A percentile compares a stretch with the other conserved stretches of the same genome.
phyloP scores from a whole-genome alignment of 1,140 invertebrate genomes.

The Bicyclus anynana region DNA sequence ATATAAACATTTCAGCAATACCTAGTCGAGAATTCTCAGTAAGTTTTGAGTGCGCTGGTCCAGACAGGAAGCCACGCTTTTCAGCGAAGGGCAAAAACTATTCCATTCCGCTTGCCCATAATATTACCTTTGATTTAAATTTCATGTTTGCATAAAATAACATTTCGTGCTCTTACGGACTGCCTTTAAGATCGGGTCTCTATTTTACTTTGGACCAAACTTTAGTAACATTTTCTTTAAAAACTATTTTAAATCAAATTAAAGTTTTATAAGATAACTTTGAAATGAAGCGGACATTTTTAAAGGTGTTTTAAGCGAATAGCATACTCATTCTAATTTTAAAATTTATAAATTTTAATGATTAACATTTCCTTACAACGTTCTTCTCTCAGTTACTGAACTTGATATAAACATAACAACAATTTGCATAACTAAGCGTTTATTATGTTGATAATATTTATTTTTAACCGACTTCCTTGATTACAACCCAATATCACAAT shows the following conservation, averaged over 20 bases:
- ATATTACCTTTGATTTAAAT: constrained; percentile 25
- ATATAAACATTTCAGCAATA: constrained; percentile 2
- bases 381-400: neutral
- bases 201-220: constrained; percentile 17
- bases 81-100: constrained; percentile 25
- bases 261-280: constrained; percentile 20
- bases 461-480: too few relatives aligned
- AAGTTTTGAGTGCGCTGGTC: constrained; percentile 25
- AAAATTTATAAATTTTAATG: constrained; percentile 4
- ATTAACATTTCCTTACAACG: neutral
- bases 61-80: constrained; percentile 29
- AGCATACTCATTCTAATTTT: neutral
- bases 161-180: constrained; percentile 11
- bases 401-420: constrained; percentile 22
- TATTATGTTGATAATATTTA: too few relatives aligned
- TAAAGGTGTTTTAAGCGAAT: constrained; percentile 4
- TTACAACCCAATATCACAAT: too few relatives aligned
- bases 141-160: constrained; percentile 23
- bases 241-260: constrained; percentile 15
- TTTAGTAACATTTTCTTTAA: constrained; percentile 18
- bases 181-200: constrained; percentile 15
- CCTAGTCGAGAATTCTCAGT: constrained; percentile 13
- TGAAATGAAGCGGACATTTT: constrained; percentile 14
- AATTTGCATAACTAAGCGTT: constrained; percentile 21
- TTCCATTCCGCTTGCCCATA: constrained; percentile 20